Conservation (phyloP, 1,140 invertebrate genomes). For the Calosoma granatense region DNA sequence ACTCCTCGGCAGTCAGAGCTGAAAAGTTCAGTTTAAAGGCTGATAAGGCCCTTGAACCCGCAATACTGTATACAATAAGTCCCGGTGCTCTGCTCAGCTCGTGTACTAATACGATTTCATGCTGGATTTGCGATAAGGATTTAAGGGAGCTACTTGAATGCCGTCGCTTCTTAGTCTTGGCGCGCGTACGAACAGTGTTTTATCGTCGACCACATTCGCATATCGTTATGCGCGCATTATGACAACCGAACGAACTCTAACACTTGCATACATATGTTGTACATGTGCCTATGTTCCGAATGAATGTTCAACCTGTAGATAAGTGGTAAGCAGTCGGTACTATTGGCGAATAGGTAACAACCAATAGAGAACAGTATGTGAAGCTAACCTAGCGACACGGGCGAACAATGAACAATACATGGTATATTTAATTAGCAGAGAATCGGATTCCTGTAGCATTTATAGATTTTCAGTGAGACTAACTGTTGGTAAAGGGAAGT, state of each 20-base stretch:
- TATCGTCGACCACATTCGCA: background rate
- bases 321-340: too few species aligned
- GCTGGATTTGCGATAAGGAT: conserved; percentile 41
- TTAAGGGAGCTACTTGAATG: conserved; percentile 25
- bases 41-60: conserved; percentile 36
- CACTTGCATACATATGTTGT: too few species aligned
- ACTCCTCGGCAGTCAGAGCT: conserved; percentile 21
- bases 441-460: background rate
- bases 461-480: background rate
- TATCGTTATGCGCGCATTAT: too few species aligned
- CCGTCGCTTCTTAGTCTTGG: conserved; percentile 15
- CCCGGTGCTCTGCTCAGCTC: conserved; percentile 27
- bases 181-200: background rate
- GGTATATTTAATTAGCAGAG: conserved; percentile 2
- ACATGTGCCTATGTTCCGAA: background rate
- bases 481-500: background rate
- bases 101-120: conserved; percentile 42
- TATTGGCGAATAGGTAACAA: too few species aligned
- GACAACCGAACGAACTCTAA: too few species aligned
- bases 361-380: too few species aligned
- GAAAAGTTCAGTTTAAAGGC: conserved; percentile 35
- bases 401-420: conserved; percentile 5
- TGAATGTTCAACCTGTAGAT: too few species aligned
- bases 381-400: too few species aligned
- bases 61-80: conserved; percentile 36